Evolutionary conservation across 2,113 vertebrate species (phyloP), one percentile per base, ranked within the genome.

Genomic region (Apeltes quadracus): DNA sequence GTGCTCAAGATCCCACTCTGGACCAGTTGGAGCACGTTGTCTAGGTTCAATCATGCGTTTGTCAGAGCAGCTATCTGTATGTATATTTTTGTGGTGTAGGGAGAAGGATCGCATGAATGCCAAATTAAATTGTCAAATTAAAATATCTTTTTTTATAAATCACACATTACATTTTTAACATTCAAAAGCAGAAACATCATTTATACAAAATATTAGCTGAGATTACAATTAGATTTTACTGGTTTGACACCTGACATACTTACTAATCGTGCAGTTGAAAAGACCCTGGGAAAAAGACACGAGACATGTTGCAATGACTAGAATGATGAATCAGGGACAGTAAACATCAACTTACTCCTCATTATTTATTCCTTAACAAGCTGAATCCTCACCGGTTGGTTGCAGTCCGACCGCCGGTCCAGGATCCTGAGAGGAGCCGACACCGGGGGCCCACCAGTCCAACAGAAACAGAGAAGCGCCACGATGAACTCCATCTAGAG

Each of bases 61-160:
- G 5, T 75, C 74, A 51, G 85, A 88, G 69, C 92, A 94, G 44
- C 87, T 86, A 44, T 65, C 91, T 94, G 59, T 5, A 34, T 34
- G 7, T 32, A 67, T 70, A 56, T 32, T 29, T 56, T 41, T 43
- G 46, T 14, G 4, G 9, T 61, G 11, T 18, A 36, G 20, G 8
- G 44, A 54, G 25, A 22, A 54, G 2, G 57, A 46, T 48, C 5
- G 46, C 16, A 36, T 55, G 32, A 46, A 69, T 25, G 29, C 16
- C 14, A 48, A 38, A 50, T 20, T 22, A 34, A 56, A 69, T 44
- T 14, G 3, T 46, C 9, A 43, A 32, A 44, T 22, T 10, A 43
- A n/a, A n/a, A n/a, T n/a, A n/a, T n/a, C n/a, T n/a, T n/a, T n/a
- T n/a, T n/a, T n/a, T n/a, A n/a, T n/a, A n/a, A n/a, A n/a, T n/a